These are phyloP conservation scores for Dryocosmus kuriphilus DNA, from an alignment of 2,888 invertebrate species.

Conservation along the genomic window DNA sequence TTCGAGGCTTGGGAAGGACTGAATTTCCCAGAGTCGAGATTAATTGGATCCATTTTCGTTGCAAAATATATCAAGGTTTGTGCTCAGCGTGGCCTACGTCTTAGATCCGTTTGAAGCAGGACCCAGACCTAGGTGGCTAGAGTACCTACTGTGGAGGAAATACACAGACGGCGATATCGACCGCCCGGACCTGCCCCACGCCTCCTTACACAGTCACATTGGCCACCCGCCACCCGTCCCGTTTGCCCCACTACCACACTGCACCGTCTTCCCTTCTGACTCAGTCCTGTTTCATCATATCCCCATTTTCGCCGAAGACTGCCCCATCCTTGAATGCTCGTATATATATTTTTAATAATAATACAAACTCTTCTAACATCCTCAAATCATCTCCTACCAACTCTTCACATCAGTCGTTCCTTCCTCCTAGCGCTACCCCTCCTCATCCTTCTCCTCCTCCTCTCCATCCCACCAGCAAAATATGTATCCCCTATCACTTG, in stretches of 20 bases:
- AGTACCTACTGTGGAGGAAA: constrained; percentile 71
- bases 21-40: background rate
- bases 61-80: background rate
- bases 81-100: background rate
- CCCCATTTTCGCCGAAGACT: too few species aligned
- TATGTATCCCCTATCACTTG: too few species aligned
- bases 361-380: too few species aligned
- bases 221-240: constrained; percentile 52
- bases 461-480: too few species aligned
- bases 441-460: too few species aligned
- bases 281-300: too few species aligned
- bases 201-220: constrained; percentile 75
- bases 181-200: constrained; percentile 80
- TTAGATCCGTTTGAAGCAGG: constrained; percentile 56
- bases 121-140: constrained; percentile 74
- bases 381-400: too few species aligned
- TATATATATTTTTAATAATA: too few species aligned
- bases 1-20: background rate
- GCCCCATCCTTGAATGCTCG: too few species aligned
- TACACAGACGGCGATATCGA: constrained; percentile 83
- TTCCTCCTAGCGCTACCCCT: too few species aligned
- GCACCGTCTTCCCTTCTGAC: constrained; percentile 58
- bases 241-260: constrained; percentile 44
- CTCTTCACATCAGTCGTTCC: too few species aligned
- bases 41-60: background rate